Base-by-base conservation (phyloP, 2,888 invertebrate genomes). In the Protodeltote pygarga region DNA sequence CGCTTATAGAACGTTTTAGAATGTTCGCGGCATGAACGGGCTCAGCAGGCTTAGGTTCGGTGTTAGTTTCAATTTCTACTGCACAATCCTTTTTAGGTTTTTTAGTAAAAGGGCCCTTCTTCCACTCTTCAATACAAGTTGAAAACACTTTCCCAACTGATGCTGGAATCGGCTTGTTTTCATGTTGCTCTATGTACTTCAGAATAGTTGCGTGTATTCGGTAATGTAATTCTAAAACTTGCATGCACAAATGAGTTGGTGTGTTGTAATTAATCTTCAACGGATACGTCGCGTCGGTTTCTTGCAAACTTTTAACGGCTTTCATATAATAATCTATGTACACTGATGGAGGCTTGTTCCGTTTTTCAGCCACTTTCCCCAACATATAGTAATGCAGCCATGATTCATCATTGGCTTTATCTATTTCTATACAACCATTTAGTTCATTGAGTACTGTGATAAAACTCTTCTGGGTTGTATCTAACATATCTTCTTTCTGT, bases 341-440 rank as follows among this genome's bases (percentile, higher is more conserved):
- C 14, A 94, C 91, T 8, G 93, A 93, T 0, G 97, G 96, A 44
- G 95, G 94, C 58, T 95, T 94, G 61, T 95, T 95, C 48, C 94
- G 94, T 77, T 98, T 99, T 82, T 98, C 98, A 0, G 96, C 94
- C 38, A 98, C 96, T 93, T 99, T 99, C 0, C 98, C 98, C n/a
- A 98, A 90, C 96, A 98, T 98, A 77, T 98, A 98, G 81, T 97
- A 97, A 74, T 97, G 95, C 20, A 98, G 90, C 98, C 98, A 99
- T 45, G 96, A 93, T 76, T 98, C 98, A 77, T 98, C 98, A 57
- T 94, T 94, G 0, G 92, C 84, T 54, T 93, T 93, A 39, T 94
- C 94, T 0, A 91, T 83, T 58, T 93, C 93, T 37, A 78, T 82
- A 48, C 82, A 88, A 29, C 83, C 88, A 48, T 93, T 93, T 40